Percentiles rank a stretch among this genome's conserved stretches.
Conservation (phyloP, 2,888 invertebrate genomes). For the Quadriops clusia region DNA sequence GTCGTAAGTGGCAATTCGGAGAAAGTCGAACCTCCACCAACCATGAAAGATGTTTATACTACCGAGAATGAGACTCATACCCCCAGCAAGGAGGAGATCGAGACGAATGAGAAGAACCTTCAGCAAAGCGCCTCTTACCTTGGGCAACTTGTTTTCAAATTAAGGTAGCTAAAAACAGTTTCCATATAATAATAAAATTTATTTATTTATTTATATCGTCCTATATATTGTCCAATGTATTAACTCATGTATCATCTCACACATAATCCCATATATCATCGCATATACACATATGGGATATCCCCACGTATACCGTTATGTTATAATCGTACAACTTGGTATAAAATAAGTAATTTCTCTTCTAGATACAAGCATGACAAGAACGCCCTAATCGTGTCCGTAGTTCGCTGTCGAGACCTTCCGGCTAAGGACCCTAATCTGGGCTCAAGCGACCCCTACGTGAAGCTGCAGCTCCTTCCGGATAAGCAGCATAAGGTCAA, state of each 20-base stretch:
- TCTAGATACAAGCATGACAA: constrained; percentile 80
- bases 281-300: constrained; percentile 3
- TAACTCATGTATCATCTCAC: no score
- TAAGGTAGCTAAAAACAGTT: constrained; percentile 43
- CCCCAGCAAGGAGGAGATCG: constrained; percentile 44
- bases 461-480: constrained; percentile 91
- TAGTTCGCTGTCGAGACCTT: constrained; percentile 78
- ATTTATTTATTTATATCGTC: no score
- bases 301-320: neutral
- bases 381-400: constrained; percentile 82
- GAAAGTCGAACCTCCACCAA: constrained; percentile 27
- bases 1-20: constrained; percentile 24
- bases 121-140: constrained; percentile 54
- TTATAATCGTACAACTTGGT: constrained; percentile 1
- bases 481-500: constrained; percentile 97
- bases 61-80: constrained; percentile 38
- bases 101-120: constrained; percentile 47
- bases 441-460: constrained; percentile 89
- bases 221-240: no score
- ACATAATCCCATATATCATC: no score
- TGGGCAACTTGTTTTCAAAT: constrained; percentile 80
- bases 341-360: constrained; percentile 10
- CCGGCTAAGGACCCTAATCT: constrained; percentile 73
- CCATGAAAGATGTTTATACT: constrained; percentile 35
- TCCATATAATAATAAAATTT: constrained; percentile 1